phyloP scores from a whole-genome alignment of 2,797 vertebrate species.

The Coregonus suidteri region DNA sequence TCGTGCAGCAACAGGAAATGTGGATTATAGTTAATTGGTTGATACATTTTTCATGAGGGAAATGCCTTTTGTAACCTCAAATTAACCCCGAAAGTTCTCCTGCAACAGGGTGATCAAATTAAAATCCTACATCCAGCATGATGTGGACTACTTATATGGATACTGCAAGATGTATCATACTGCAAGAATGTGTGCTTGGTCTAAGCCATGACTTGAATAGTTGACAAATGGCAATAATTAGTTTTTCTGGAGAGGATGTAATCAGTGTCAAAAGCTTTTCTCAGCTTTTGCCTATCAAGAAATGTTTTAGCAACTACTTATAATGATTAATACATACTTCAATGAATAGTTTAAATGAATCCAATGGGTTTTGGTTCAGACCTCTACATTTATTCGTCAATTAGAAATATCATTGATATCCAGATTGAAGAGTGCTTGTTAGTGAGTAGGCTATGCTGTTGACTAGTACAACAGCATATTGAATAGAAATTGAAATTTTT shows the following conservation, averaged over 20 bases:
- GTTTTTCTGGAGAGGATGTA: not conserved
- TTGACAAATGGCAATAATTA: not conserved
- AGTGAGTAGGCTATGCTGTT: no score
- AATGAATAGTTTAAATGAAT: not conserved
- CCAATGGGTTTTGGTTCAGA: not conserved
- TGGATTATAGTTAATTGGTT: no score
- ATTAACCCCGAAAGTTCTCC: no score
- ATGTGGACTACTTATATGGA: not conserved
- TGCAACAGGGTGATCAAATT: no score
- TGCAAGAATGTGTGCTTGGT: not conserved
- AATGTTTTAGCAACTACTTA: no score
- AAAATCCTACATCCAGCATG: no score
- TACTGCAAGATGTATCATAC: not conserved
- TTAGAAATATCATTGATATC: not conserved
- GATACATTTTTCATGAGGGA: no score
- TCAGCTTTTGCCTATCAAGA: not conserved
- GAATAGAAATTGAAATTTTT: not conserved
- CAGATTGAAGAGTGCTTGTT: not conserved
- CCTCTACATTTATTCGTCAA: not conserved
- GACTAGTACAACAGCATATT: not conserved
- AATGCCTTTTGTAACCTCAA: no score
- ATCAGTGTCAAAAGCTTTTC: slow-evolving; percentile 4
- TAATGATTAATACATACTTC: not conserved
- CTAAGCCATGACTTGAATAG: not conserved
- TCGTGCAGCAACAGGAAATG: no score